Conservation (phyloP, 64 coral and sea anemone genomes). For the Orbicella faveolata region DNA sequence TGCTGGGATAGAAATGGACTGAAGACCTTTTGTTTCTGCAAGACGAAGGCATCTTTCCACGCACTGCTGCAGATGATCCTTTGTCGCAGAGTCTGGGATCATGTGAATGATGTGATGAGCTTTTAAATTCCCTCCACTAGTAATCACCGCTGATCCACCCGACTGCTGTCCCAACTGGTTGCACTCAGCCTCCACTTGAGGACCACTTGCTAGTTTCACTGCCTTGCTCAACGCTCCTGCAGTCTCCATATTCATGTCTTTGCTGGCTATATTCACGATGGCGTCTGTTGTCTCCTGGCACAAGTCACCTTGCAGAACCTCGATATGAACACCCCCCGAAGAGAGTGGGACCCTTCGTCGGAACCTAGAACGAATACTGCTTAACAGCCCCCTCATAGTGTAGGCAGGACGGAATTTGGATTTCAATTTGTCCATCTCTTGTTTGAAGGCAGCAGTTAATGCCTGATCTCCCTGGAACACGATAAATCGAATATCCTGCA, state of each 20-base stretch:
- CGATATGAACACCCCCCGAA: not conserved
- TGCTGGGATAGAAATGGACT: constrained; percentile 50
- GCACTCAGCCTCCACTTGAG: not conserved
- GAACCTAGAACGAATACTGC: not conserved
- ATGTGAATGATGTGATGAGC: constrained; percentile 5
- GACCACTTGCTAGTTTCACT: constrained; percentile 26
- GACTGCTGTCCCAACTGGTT: not conserved
- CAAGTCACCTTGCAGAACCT: constrained; percentile 22
- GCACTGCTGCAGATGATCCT: constrained; percentile 29
- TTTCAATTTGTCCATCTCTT: constrained; percentile 42
- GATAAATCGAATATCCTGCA: constrained; percentile 62
- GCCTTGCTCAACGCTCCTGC: constrained; percentile 67
- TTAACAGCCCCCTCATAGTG: not conserved
- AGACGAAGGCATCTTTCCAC: constrained; percentile 52
- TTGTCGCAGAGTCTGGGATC: not conserved
- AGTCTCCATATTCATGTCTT: constrained; percentile 51
- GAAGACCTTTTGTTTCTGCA: constrained; percentile 30
- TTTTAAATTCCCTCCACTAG: constrained; percentile 3
- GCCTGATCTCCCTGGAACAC: constrained; percentile 55
- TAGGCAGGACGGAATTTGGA: not conserved
- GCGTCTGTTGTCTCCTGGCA: constrained; percentile 26
- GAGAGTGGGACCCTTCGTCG: not conserved
- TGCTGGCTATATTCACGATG: constrained; percentile 32
- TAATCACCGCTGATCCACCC: constrained; percentile 10
- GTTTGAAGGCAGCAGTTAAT: constrained; percentile 29